Conservation (phyloP, 1,140 invertebrate genomes). For the Solenopsis fugax region DNA sequence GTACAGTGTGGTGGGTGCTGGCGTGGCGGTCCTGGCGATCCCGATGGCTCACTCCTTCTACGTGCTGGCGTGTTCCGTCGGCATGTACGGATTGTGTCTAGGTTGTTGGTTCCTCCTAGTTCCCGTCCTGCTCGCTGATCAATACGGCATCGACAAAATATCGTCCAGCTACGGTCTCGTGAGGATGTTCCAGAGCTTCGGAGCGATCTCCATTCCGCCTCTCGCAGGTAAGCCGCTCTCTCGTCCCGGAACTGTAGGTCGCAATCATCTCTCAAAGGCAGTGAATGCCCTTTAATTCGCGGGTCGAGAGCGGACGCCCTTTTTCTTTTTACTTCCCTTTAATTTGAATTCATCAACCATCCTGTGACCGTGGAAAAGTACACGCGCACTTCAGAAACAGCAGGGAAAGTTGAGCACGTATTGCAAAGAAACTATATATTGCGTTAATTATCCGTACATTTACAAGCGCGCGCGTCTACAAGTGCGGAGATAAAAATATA, state of each 20-base stretch:
- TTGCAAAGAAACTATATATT: neutral
- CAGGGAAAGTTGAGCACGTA: neutral
- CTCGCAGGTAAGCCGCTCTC: conserved; percentile 87
- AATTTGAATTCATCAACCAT: neutral
- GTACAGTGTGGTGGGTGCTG: conserved; percentile 90
- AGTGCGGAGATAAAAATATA: conserved; percentile 50
- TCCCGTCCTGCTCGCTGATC: conserved; percentile 90
- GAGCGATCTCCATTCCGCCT: conserved; percentile 91
- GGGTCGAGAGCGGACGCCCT: neutral
- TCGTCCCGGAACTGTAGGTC: neutral
- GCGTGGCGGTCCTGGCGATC: conserved; percentile 89
- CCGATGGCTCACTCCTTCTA: conserved; percentile 90
- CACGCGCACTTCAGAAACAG: neutral
- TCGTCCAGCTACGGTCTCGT: conserved; percentile 92
- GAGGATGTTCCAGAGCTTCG: conserved; percentile 92
- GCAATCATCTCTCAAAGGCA: neutral
- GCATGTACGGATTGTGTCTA: conserved; percentile 90
- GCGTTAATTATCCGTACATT: conserved; percentile 27
- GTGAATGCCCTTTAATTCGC: neutral
- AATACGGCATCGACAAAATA: conserved; percentile 91
- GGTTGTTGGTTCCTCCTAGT: conserved; percentile 92
- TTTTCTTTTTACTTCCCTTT: neutral
- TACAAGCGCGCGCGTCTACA: neutral
- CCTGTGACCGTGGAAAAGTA: neutral
- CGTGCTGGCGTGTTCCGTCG: conserved; percentile 88